Percentiles rank a stretch among this genome's conserved stretches.
phyloP scores from a whole-genome alignment of 1,140 invertebrate genomes.

The Brachionus paranguensis region DNA sequence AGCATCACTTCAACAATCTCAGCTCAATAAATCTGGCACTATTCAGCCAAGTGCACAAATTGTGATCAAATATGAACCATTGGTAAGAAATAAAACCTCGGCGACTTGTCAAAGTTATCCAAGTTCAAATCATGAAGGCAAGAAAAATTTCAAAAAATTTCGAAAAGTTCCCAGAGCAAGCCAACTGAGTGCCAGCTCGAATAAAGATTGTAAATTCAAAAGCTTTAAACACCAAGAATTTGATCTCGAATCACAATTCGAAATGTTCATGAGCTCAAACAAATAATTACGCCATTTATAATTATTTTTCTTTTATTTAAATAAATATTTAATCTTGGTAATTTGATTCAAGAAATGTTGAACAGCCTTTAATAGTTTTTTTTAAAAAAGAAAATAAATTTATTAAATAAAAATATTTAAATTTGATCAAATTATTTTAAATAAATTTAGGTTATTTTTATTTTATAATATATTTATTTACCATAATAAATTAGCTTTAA shows the following conservation, averaged over 20 bases:
- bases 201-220: constrained; percentile 13
- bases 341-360: too few relatives aligned
- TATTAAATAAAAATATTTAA: too few relatives aligned
- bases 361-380: too few relatives aligned
- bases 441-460: too few relatives aligned
- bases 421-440: too few relatives aligned
- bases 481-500: too few relatives aligned
- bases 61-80: constrained; percentile 51
- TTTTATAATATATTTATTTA: too few relatives aligned
- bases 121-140: not conserved
- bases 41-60: constrained; percentile 44
- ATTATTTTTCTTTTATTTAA: not conserved
- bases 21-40: not conserved
- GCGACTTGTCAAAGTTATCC: too few relatives aligned
- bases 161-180: constrained; percentile 29
- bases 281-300: not conserved
- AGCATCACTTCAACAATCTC: not conserved
- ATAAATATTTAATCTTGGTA: not conserved
- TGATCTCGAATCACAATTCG: constrained; percentile 23
- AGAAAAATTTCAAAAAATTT: constrained; percentile 37
- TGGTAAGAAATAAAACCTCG: constrained; percentile 44
- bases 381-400: too few relatives aligned
- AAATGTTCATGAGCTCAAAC: constrained; percentile 37
- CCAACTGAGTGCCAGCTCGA: not conserved
- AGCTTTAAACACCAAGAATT: constrained; percentile 31